phyloP scores from a whole-genome alignment of 2,888 invertebrate species.

The Apodemia zela region DNA sequence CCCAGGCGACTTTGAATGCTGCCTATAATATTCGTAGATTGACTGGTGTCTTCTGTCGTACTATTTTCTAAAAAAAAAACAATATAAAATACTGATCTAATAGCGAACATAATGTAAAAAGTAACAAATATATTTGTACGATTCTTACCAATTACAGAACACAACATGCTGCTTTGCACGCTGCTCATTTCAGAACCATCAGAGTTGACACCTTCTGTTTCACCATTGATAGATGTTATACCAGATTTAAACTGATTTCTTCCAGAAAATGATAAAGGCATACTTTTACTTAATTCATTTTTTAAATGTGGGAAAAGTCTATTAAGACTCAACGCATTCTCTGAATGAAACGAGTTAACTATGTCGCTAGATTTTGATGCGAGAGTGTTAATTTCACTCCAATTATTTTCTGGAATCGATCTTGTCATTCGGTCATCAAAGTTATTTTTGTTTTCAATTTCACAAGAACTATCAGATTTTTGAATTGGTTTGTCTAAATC shows the following conservation, averaged over 20 bases:
- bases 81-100: conserved; percentile 12
- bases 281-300: conserved; percentile 67
- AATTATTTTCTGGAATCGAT: conserved; percentile 85
- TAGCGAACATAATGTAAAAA: background rate
- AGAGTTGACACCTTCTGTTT: conserved; percentile 69
- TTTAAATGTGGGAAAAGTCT: conserved; percentile 82
- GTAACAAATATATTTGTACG: background rate
- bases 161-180: conserved; percentile 78
- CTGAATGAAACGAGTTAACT: conserved; percentile 78
- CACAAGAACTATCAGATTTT: conserved; percentile 46
- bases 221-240: conserved; percentile 47
- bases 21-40: conserved; percentile 60
- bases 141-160: conserved; percentile 73
- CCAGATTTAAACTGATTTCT: conserved; percentile 47
- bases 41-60: conserved; percentile 45
- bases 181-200: conserved; percentile 79
- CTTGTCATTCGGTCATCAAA: conserved; percentile 82
- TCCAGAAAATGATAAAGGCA: conserved; percentile 62
- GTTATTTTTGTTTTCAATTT: conserved; percentile 37
- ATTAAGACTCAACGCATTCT: conserved; percentile 79
- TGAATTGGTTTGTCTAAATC: conserved; percentile 85
- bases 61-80: conserved; percentile 42
- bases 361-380: conserved; percentile 83
- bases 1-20: conserved; percentile 84
- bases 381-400: conserved; percentile 74